A percentile compares a stretch with the other conserved stretches of the same genome.
These are phyloP conservation scores for Troides helena DNA, from an alignment of 2,888 invertebrate genomes.

Conservation along the genomic window DNA sequence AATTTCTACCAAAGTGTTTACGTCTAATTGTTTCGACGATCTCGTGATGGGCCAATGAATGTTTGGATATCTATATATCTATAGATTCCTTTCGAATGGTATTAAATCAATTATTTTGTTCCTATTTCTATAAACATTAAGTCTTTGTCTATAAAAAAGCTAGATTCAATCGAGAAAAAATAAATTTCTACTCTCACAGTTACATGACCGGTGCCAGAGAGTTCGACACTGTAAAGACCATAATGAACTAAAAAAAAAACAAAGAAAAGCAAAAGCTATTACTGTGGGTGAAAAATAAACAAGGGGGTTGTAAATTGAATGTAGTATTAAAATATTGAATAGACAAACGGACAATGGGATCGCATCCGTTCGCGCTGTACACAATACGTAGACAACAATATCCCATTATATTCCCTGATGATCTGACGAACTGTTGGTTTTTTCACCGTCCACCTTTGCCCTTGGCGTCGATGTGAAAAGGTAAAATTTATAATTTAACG, in stretches of 20 bases:
- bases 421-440: slow-evolving; percentile 30
- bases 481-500: neutral
- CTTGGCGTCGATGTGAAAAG: slow-evolving; percentile 6
- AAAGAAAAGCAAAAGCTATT: slow-evolving; percentile 23
- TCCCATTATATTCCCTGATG: slow-evolving; percentile 40
- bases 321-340: slow-evolving; percentile 49
- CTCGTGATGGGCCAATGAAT: too few species aligned
- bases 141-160: too few species aligned
- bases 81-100: too few species aligned
- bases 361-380: slow-evolving; percentile 41
- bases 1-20: too few species aligned
- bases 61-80: too few species aligned
- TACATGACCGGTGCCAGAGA: neutral
- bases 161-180: too few species aligned
- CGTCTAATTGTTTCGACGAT: too few species aligned
- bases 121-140: too few species aligned
- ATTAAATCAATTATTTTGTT: too few species aligned
- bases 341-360: slow-evolving; percentile 49
- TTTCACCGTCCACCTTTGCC: slow-evolving; percentile 34
- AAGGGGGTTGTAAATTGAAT: slow-evolving; percentile 48
- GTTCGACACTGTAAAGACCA: slow-evolving; percentile 3
- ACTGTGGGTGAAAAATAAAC: slow-evolving; percentile 48
- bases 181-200: too few species aligned
- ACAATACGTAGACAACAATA: slow-evolving; percentile 47
- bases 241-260: slow-evolving; percentile 8